Evolutionary conservation across 2,113 vertebrate species (phyloP).

Genomic region (Scalopus aquaticus): DNA sequence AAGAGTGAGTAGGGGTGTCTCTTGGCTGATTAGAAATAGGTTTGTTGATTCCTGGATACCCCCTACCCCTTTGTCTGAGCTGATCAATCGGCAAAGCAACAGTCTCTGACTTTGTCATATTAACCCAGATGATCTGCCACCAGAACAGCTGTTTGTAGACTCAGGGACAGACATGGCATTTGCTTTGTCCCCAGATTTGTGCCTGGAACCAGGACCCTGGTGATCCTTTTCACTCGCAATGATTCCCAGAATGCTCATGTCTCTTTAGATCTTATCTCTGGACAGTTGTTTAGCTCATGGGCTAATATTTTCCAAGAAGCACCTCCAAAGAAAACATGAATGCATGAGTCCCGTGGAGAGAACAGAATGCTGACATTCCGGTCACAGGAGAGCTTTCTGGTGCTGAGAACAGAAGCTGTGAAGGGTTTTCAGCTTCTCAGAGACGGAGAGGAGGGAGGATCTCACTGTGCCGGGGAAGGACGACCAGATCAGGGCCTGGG

Average conservation of each 20-base stretch:
- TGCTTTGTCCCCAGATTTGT: background rate
- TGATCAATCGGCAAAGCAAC: background rate
- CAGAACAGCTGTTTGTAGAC: constrained; percentile 44
- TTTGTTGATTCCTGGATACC: background rate
- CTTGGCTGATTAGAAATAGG: background rate
- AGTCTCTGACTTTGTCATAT: background rate
- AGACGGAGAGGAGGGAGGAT: background rate
- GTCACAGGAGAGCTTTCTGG: background rate
- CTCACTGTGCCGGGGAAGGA: rapidly evolving
- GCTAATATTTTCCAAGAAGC: constrained; percentile 72
- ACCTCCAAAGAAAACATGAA: constrained; percentile 62
- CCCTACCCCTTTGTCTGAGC: background rate
- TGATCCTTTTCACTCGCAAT: background rate
- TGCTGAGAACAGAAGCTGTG: rapidly evolving
- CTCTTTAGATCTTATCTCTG: background rate
- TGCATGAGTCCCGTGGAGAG: background rate
- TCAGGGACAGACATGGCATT: rapidly evolving
- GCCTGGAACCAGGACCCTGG: constrained; percentile 42
- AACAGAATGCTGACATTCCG: background rate
- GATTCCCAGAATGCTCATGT: background rate
- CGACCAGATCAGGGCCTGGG: background rate
- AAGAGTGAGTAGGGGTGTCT: background rate
- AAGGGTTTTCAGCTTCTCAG: background rate
- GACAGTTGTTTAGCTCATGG: background rate
- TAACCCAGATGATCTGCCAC: background rate